Base-by-base conservation (phyloP, 2,888 invertebrate genomes). In the Epicampocera succincta region DNA sequence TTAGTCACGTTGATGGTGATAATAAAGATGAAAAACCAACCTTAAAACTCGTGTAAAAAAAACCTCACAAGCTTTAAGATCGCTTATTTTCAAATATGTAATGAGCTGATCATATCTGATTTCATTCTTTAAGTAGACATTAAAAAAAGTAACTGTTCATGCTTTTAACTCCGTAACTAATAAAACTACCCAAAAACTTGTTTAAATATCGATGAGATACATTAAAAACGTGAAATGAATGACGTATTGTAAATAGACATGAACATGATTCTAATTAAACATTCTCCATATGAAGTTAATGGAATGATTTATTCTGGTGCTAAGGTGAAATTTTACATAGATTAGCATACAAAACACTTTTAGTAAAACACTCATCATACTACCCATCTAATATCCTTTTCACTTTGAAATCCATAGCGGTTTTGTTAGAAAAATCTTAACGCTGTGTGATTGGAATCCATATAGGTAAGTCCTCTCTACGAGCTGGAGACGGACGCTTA, bases 311-410 rank as follows among this genome's bases (percentile, higher is more conserved):
- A 58, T 40, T 52, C 44, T 15, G 17, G 19, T 76, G 76, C 69
- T 19, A 11, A 63, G 19, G 61, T 50, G 68, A 61, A 48, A 46
- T 63, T 21, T 50, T 69, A 74, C 68, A 69, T 76, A 42, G 76
- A 81, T 66, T 81, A 73, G 73, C 60, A 81, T 68, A 81, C 66
- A 77, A 54, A 80, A 48, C 61, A 80, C 72, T 73, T 81, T 81
- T 81, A 81, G 76, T 81, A 73, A 66, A 76, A 72, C 72, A 66
- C 42, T 66, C 72, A 86, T 85, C 86, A 87, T 88, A 87, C 86
- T 89, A 88, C 88, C 89, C 88, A 85, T 83, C 84, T 81, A 69
- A 48, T 33, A 46, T 76, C 76, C 76, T 29, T 54, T 46, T 50
- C 68, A 50, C 44, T 63, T 42, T 65, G 65, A 54, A 46, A 68